A percentile compares a stretch with the other conserved stretches of the same genome.
Conservation (phyloP, 2,888 invertebrate genomes). For the Volucella inanis region DNA sequence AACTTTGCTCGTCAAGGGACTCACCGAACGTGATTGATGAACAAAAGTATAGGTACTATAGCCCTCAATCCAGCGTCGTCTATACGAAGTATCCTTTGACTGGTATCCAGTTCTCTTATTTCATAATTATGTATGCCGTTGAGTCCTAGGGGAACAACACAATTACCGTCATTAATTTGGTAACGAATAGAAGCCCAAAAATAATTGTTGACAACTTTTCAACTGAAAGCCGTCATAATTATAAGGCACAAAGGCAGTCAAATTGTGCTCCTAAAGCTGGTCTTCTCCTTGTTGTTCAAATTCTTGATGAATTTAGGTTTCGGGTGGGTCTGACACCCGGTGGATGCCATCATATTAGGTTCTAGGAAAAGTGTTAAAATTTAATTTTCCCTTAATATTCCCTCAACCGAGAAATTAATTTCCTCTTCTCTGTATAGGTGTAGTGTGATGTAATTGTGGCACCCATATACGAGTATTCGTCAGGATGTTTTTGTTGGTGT, state of each 20-base stretch:
- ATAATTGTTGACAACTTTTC: constrained; percentile 64
- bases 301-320: background rate
- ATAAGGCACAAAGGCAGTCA: constrained; percentile 55
- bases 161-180: constrained; percentile 71
- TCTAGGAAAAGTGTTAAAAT: constrained; percentile 72
- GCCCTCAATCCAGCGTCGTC: background rate
- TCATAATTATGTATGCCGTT: constrained; percentile 57
- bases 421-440: constrained; percentile 55
- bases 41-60: background rate
- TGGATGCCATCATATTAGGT: constrained; percentile 2
- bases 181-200: constrained; percentile 56
- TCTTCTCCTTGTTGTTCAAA: background rate
- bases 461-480: constrained; percentile 31
- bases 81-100: background rate
- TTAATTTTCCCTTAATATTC: constrained; percentile 68
- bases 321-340: constrained; percentile 19
- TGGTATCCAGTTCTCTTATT: constrained; percentile 33
- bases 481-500: constrained; percentile 51
- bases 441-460: constrained; percentile 43
- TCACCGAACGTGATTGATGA: constrained; percentile 63
- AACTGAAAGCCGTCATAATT: constrained; percentile 65
- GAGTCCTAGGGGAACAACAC: constrained; percentile 36
- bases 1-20: constrained; percentile 55
- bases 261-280: constrained; percentile 30
- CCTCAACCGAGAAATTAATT: constrained; percentile 73